Percentiles rank a stretch among this genome's conserved stretches.
These are phyloP conservation scores for Eucidaris tribuloides DNA, from an alignment of 35 echinoderm and acorn worm species.

Conservation along the genomic window DNA sequence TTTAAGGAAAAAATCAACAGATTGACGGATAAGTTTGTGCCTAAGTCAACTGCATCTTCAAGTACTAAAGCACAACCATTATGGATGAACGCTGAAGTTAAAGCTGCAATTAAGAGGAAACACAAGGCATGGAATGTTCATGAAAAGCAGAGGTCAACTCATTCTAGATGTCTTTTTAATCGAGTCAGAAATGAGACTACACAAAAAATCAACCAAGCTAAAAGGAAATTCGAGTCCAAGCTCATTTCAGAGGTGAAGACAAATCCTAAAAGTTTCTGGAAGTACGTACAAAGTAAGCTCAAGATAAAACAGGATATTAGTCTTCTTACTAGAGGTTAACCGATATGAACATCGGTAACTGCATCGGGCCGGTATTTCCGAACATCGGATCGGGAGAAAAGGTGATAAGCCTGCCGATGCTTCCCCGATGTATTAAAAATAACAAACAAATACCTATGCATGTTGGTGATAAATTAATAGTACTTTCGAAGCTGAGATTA, in stretches of 20 bases:
- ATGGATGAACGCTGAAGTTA: background rate
- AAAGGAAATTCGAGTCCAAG: background rate
- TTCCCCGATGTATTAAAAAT: too few species aligned
- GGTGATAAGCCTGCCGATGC: too few species aligned
- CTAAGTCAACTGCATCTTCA: too few species aligned
- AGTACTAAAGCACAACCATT: background rate
- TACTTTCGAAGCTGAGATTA: too few species aligned
- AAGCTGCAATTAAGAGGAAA: too few species aligned
- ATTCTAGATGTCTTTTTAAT: background rate
- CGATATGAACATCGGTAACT: too few species aligned
- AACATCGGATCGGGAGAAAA: too few species aligned
- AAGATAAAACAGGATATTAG: background rate
- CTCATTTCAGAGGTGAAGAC: background rate
- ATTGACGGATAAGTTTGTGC: too few species aligned
- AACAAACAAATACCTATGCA: too few species aligned
- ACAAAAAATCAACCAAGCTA: background rate
- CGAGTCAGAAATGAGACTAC: background rate
- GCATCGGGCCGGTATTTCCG: too few species aligned
- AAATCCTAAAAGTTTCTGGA: background rate
- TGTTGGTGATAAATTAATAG: too few species aligned
- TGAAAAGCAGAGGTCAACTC: background rate
- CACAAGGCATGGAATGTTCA: slow-evolving; percentile 1
- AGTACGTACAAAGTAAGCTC: background rate
- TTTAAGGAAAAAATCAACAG: too few species aligned
- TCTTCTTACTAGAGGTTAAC: background rate